Base-by-base conservation (phyloP, 1,140 invertebrate species). In the Batillaria attramentaria region DNA sequence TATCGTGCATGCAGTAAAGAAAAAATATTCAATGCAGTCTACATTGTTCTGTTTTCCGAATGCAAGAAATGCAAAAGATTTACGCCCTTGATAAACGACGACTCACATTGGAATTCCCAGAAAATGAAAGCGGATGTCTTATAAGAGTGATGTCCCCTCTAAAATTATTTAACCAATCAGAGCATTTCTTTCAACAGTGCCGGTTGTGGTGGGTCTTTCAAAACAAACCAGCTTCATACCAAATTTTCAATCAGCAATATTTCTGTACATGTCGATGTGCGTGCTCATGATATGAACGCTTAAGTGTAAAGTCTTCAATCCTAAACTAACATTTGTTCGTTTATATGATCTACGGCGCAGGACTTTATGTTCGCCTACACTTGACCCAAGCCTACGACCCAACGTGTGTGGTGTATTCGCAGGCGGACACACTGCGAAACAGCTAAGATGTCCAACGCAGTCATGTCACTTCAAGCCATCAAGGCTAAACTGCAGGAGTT, bases 401-500 rank as follows among this genome's bases (percentile, higher is more conserved):
- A 6, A 24, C 31, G 20, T 60, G 5, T 6, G 24, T n/a, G 57
- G 20, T 62, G n/a, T 24, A 50, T 33, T 24, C 35, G 41, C 3
- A 50, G 16, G 35, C 28, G 41, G 68, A 70, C 68, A 8, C 3
- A n/a, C 28, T n/a, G 18, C 8, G 8, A 16, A 10, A 3, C 2
- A 43, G 35, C 2, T 42, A 41, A 42, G 35, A 75, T 42, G 57
- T 42, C 54, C 42, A 39, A 70, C 37, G 31, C 37, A 28, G 57
- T 31, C 28, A 41, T 37, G 5, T 75, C 73, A 31, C 73, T 75
- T 8, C 54, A 75, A 39, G 57, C 73, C 24, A 75, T 75, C 35
- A 75, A 54, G 57, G 73, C 73, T 35, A 75, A 75, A 42, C 54
- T 75, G 54, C 73, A 75, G 35, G 39, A 60, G 72, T 43, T 74